A percentile compares a stretch with the other conserved stretches of the same genome.
phyloP scores from a whole-genome alignment of 1,140 invertebrate genomes.

The Drosophila hydei region DNA sequence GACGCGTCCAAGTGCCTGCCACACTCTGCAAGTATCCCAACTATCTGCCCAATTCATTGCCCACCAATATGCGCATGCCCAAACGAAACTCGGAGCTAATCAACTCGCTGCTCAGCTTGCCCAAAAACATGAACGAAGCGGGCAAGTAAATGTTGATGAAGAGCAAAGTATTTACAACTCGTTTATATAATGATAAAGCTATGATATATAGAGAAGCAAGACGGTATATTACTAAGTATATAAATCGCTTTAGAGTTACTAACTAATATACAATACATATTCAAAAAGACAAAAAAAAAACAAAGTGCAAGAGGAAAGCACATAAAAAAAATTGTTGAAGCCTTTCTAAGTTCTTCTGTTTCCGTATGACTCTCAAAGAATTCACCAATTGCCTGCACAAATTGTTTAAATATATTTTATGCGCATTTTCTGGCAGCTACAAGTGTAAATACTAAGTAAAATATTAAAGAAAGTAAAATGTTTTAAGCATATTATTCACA shows the following conservation, averaged over 20 bases:
- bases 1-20: conserved; percentile 34
- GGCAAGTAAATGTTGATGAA: conserved; percentile 85
- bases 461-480: background rate
- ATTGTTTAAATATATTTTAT: background rate
- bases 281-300: conserved; percentile 28
- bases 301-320: background rate
- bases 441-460: background rate
- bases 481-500: background rate
- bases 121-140: conserved; percentile 89
- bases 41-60: conserved; percentile 54
- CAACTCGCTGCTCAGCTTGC: conserved; percentile 89
- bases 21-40: conserved; percentile 66
- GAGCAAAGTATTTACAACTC: background rate
- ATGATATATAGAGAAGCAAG: conserved; percentile 39
- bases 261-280: conserved; percentile 25
- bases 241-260: conserved; percentile 46
- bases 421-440: background rate
- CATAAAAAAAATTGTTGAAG: background rate
- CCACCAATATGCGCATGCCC: conserved; percentile 60
- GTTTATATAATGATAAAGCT: background rate
- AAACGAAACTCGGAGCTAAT: conserved; percentile 91
- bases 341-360: too few relatives aligned
- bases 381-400: conserved; percentile 5
- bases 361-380: background rate
- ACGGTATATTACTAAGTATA: conserved; percentile 15